Evolutionary conservation across 2,888 invertebrate genomes (phyloP).

Genomic region (Hedya salicella): DNA sequence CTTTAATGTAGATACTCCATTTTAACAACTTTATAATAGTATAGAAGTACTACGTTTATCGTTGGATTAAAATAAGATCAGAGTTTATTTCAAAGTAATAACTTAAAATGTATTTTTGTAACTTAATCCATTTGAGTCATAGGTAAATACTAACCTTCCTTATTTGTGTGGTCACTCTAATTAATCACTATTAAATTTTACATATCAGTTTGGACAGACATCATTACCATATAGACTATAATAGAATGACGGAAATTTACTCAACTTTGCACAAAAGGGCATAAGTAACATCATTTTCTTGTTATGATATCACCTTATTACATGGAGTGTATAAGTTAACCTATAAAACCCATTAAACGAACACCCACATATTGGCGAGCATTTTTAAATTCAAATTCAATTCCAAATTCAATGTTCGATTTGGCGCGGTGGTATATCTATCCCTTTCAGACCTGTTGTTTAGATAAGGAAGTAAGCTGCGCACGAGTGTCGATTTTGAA

Average conservation of each 20-base stretch:
- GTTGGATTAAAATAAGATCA: too few relatives aligned
- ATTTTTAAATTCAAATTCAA: slow-evolving; percentile 20
- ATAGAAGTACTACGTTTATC: too few relatives aligned
- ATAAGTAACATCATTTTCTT: background rate
- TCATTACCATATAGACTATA: slow-evolving; percentile 9
- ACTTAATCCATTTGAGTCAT: too few relatives aligned
- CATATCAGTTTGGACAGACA: slow-evolving; percentile 18
- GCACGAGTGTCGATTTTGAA: slow-evolving; percentile 39
- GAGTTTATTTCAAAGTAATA: too few relatives aligned
- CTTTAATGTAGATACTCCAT: too few relatives aligned
- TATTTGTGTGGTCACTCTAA: background rate
- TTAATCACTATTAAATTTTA: slow-evolving; percentile 3
- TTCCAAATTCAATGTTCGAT: slow-evolving; percentile 22
- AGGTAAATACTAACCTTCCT: background rate
- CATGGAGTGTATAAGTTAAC: background rate
- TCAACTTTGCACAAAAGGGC: background rate
- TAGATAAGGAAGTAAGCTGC: slow-evolving; percentile 23
- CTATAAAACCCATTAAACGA: slow-evolving; percentile 16
- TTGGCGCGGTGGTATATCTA: slow-evolving; percentile 24
- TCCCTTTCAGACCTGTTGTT: slow-evolving; percentile 19
- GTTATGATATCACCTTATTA: background rate
- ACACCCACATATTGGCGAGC: slow-evolving; percentile 22
- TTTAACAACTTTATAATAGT: too few relatives aligned
- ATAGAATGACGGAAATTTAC: slow-evolving; percentile 2
- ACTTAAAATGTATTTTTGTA: too few relatives aligned